Conservation (phyloP, 1,140 invertebrate species). For the Drosophila repleta region DNA sequence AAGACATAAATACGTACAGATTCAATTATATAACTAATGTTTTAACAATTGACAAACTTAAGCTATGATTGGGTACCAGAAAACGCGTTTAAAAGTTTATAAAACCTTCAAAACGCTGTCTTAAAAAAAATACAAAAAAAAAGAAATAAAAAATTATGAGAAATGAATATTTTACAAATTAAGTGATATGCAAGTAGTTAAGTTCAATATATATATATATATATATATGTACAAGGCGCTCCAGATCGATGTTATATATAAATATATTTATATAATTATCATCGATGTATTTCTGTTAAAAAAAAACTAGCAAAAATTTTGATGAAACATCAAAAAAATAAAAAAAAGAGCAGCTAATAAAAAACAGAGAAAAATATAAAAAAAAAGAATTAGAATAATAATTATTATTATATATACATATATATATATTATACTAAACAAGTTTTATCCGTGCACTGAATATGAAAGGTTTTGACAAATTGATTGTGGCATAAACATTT, state of each 20-base stretch:
- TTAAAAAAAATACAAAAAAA: slow-evolving; percentile 14
- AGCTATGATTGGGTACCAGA: slow-evolving; percentile 20
- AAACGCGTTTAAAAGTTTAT: slow-evolving; percentile 41
- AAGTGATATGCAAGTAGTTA: slow-evolving; percentile 49
- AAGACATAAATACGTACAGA: slow-evolving; percentile 22
- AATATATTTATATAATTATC: slow-evolving; percentile 35
- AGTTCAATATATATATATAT: slow-evolving; percentile 27
- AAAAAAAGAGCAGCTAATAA: slow-evolving; percentile 36
- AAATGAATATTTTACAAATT: slow-evolving; percentile 35
- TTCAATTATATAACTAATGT: slow-evolving; percentile 19
- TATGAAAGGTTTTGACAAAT: slow-evolving; percentile 78
- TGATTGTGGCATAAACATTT: slow-evolving; percentile 72
- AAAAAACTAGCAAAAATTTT: slow-evolving; percentile 37
- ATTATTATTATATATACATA: slow-evolving; percentile 6
- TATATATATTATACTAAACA: slow-evolving; percentile 62
- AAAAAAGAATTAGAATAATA: slow-evolving; percentile 24
- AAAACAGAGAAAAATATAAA: neutral
- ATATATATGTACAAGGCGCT: slow-evolving; percentile 33
- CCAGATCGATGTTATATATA: slow-evolving; percentile 42
- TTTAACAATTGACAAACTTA: slow-evolving; percentile 5
- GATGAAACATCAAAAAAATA: slow-evolving; percentile 50
- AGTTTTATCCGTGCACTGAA: slow-evolving; percentile 81
- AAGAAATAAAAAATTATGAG: neutral
- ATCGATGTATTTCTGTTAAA: slow-evolving; percentile 67
- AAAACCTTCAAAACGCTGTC: slow-evolving; percentile 28